A percentile compares a stretch with the other conserved stretches of the same genome.
These are phyloP conservation scores for Xestia rhomboidea DNA, from an alignment of 2,888 invertebrate species.

Conservation along the genomic window DNA sequence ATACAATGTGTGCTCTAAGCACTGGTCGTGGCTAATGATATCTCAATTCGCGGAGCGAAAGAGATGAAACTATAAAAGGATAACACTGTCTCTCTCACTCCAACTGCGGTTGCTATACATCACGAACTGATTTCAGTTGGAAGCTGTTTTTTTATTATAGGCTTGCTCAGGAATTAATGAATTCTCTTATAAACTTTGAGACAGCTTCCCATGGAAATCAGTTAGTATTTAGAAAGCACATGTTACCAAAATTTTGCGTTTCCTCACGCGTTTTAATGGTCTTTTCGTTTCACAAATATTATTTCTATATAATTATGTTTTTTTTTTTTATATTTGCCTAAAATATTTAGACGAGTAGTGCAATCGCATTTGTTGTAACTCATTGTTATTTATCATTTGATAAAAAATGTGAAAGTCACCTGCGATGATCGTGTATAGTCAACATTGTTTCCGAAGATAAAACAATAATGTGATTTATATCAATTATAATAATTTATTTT, in stretches of 20 bases:
- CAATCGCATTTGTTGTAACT: conserved; percentile 64
- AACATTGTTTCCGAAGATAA: conserved; percentile 33
- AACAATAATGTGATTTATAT: conserved; percentile 55
- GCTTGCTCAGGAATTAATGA: background rate
- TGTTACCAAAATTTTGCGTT: conserved; percentile 49
- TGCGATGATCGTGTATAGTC: conserved; percentile 33
- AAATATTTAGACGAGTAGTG: conserved; percentile 60
- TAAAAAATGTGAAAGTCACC: conserved; percentile 6
- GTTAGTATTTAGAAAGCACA: conserved; percentile 31
- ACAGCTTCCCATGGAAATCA: conserved; percentile 21
- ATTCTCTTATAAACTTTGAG: background rate
- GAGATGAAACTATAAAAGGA: conserved; percentile 19
- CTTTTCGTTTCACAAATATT: conserved; percentile 60
- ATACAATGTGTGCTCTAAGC: conserved; percentile 51
- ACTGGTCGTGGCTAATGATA: conserved; percentile 15
- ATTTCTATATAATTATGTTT: conserved; percentile 50
- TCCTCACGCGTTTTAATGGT: conserved; percentile 29
- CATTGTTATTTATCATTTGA: conserved; percentile 61
- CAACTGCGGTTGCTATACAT: conserved; percentile 28
- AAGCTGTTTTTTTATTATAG: background rate
- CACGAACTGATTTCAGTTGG: conserved; percentile 32
- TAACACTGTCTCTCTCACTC: conserved; percentile 28
- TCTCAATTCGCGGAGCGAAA: conserved; percentile 23
- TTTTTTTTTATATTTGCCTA: conserved; percentile 54
- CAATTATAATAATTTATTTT: conserved; percentile 53